A percentile compares a stretch with the other conserved stretches of the same genome.
These are phyloP conservation scores for Sapayoa aenigma DNA, from an alignment of 2,113 vertebrate species.

Conservation along the genomic window DNA sequence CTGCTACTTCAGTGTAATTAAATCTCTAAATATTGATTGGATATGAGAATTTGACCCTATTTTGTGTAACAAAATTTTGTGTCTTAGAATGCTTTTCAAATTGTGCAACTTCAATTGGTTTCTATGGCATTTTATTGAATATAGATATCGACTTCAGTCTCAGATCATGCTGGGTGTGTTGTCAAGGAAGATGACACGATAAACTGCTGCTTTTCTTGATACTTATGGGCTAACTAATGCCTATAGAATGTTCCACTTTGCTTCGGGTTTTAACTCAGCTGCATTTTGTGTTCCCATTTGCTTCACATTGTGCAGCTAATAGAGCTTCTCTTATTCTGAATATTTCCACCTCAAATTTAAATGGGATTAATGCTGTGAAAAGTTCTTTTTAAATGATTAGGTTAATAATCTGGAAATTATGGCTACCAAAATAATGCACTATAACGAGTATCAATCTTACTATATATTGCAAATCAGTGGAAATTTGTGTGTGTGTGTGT, in stretches of 20 bases:
- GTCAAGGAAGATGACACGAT: neutral
- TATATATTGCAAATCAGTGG: constrained; percentile 14
- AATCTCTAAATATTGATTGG: neutral
- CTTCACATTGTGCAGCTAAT: constrained; percentile 62
- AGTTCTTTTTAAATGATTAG: constrained; percentile 65
- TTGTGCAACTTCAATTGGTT: neutral
- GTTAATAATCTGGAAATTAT: constrained; percentile 72
- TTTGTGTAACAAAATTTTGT: neutral
- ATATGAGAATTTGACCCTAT: neutral
- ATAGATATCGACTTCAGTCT: neutral
- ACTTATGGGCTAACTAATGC: neutral
- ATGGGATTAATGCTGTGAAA: constrained; percentile 66
- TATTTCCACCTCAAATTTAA: constrained; percentile 67
- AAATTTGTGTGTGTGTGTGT: neutral
- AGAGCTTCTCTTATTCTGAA: constrained; percentile 53
- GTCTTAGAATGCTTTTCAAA: neutral
- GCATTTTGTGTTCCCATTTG: constrained; percentile 34
- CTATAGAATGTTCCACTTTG: neutral
- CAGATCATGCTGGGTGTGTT: neutral
- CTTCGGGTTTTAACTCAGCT: neutral
- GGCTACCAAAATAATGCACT: constrained; percentile 11
- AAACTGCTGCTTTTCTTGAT: neutral
- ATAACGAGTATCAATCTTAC: neutral
- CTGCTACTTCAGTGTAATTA: neutral
- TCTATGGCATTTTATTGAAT: neutral